Evolutionary conservation across 2,797 vertebrate species (phyloP), one percentile per base, ranked within the genome.

Genomic region (Phrynocephalus vlangalii): DNA sequence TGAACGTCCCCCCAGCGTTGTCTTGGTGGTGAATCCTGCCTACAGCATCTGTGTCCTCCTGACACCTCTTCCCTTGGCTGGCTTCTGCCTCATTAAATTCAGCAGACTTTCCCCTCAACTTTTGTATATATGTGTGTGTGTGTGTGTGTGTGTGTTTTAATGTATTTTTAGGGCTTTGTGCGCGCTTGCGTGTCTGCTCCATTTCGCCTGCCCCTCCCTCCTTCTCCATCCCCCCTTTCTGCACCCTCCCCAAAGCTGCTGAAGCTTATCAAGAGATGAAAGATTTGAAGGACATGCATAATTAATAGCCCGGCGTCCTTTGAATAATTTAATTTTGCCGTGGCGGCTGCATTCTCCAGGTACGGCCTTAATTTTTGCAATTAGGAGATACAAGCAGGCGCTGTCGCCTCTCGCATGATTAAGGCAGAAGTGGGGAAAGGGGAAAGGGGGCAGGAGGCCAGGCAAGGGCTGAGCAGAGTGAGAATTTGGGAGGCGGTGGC

Each of bases 291-390:
- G 92, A 89, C 89, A 50, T 86, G 87, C 92, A 92, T 92, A 92
- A 93, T 92, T 89, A 94, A 95, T 92, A 63, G 88, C 67, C 87
- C 87, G 44, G 80, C 50, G 79, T 87, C 91, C 86, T 90, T 88
- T 87, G 89, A 92, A 93, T 92, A 85, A 92, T 88, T 90, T 83
- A 87, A 86, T 89, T 93, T 92, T 71, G 84, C 85, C 81, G 13
- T 86, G 33, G 18, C 88, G 83, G 91, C 83, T 85, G 89, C 90
- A 88, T 94, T 91, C 89, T 75, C 75, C 91, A 93, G 92, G 92
- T 93, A 90, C 0, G 56, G 87, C 80, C 91, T 91, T 93, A 94
- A 92, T 94, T 93, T 44, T 91, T 88, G 90, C 91, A 94, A 94
- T 94, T 93, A 92, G 77, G 90, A 80, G 82, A 78, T 86, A 92